Conservation (phyloP, 1,140 invertebrate species). For the Aporrectodea caliginosa region DNA sequence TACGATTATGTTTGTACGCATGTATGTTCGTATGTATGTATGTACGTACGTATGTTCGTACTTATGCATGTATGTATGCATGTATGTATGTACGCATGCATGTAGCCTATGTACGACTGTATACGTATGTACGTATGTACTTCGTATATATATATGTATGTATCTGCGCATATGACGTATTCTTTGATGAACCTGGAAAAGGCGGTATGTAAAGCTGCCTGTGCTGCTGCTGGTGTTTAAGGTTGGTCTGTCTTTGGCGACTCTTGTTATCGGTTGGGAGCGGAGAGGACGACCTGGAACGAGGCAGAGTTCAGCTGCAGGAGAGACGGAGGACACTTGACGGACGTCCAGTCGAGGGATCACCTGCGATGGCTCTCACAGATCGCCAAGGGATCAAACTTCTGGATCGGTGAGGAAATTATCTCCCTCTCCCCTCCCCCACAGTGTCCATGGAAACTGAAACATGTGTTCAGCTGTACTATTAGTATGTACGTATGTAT, state of each 20-base stretch:
- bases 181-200: background rate
- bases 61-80: background rate
- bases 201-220: background rate
- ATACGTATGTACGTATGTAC: background rate
- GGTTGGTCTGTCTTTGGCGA: background rate
- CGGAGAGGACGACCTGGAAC: background rate
- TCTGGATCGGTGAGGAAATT: conserved; percentile 24
- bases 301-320: conserved; percentile 13
- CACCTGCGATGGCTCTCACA: conserved; percentile 12
- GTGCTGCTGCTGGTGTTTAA: background rate
- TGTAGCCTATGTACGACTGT: background rate
- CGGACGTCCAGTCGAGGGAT: background rate
- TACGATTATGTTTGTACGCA: too few relatives aligned
- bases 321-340: background rate
- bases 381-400: background rate
- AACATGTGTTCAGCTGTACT: too few relatives aligned
- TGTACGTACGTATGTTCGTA: too few relatives aligned
- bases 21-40: too few relatives aligned
- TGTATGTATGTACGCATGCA: background rate
- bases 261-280: background rate
- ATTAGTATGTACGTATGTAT: too few relatives aligned
- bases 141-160: background rate
- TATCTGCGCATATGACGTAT: background rate
- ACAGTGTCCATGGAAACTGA: too few relatives aligned
- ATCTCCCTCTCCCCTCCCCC: too few relatives aligned